Evolutionary conservation across 2,113 vertebrate species (phyloP).

Genomic region (Pogona vitticeps): DNA sequence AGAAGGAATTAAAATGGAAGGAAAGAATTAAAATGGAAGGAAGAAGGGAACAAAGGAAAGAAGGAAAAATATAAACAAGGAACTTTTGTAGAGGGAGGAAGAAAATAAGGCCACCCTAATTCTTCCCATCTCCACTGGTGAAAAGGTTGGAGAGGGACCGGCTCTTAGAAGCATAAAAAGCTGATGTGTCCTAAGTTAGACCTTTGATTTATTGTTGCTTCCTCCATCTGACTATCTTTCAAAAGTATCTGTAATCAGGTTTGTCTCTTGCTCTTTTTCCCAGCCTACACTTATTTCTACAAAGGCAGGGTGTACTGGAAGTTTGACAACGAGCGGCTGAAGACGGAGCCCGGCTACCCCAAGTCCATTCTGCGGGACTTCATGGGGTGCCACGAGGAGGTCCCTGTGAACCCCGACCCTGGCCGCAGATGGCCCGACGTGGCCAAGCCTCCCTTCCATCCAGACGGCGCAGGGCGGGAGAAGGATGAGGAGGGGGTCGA

Average conservation of each 20-base stretch:
- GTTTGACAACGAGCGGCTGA: slow-evolving; percentile 94
- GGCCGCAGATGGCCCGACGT: slow-evolving; percentile 80
- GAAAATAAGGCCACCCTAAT: too few species aligned
- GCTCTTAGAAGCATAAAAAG: too few species aligned
- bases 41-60: too few species aligned
- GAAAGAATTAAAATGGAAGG: too few species aligned
- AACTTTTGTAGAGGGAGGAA: not conserved
- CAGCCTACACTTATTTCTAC: slow-evolving; percentile 96
- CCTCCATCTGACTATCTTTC: too few species aligned
- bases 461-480: slow-evolving; percentile 55
- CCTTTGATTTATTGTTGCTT: too few species aligned
- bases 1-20: too few species aligned
- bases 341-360: slow-evolving; percentile 93
- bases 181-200: too few species aligned
- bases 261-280: not conserved
- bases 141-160: not conserved
- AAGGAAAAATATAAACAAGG: too few species aligned
- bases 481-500: slow-evolving; percentile 33
- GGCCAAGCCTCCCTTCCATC: slow-evolving; percentile 85
- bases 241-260: not conserved
- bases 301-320: slow-evolving; percentile 98
- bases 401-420: slow-evolving; percentile 71
- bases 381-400: slow-evolving; percentile 91
- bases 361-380: slow-evolving; percentile 95
- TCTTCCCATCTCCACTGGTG: not conserved